Evolutionary conservation across 2,888 invertebrate species (phyloP).

Genomic region (Spodoptera exigua): DNA sequence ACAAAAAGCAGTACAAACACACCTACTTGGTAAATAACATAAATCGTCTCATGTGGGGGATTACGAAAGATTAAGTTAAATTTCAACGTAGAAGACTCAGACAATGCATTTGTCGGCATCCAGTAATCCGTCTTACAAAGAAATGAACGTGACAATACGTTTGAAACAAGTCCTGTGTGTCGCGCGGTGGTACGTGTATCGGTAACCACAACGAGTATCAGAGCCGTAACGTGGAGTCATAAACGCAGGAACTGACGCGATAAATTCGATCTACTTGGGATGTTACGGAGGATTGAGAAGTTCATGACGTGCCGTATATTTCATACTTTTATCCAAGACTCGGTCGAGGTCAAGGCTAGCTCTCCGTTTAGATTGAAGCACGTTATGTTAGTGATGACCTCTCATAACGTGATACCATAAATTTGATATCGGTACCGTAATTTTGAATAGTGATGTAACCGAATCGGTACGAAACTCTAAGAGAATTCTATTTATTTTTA

Average conservation of each 20-base stretch:
- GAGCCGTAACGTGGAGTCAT: constrained; percentile 43
- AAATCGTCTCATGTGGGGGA: constrained; percentile 22
- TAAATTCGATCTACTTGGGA: constrained; percentile 45
- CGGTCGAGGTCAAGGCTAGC: constrained; percentile 7
- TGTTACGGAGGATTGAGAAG: constrained; percentile 25
- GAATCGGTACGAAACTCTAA: no score
- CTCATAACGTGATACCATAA: no score
- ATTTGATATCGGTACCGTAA: no score
- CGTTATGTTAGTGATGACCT: no score
- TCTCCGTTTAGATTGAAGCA: not conserved
- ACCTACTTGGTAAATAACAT: constrained; percentile 10
- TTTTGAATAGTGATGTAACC: no score
- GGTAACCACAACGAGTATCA: constrained; percentile 43
- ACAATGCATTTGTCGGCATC: constrained; percentile 34
- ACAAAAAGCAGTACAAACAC: constrained; percentile 10
- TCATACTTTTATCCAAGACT: not conserved
- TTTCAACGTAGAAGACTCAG: constrained; percentile 17
- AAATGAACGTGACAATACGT: constrained; percentile 51
- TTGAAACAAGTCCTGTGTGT: constrained; percentile 35
- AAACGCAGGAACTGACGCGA: constrained; percentile 47
- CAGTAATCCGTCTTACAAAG: constrained; percentile 48
- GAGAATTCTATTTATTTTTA: no score
- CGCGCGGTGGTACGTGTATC: constrained; percentile 32
- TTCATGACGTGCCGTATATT: constrained; percentile 15
- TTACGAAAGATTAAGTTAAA: constrained; percentile 35